Evolutionary conservation across 2,113 vertebrate genomes (phyloP), one percentile per base, ranked within the genome.

Genomic region (Conger conger): DNA sequence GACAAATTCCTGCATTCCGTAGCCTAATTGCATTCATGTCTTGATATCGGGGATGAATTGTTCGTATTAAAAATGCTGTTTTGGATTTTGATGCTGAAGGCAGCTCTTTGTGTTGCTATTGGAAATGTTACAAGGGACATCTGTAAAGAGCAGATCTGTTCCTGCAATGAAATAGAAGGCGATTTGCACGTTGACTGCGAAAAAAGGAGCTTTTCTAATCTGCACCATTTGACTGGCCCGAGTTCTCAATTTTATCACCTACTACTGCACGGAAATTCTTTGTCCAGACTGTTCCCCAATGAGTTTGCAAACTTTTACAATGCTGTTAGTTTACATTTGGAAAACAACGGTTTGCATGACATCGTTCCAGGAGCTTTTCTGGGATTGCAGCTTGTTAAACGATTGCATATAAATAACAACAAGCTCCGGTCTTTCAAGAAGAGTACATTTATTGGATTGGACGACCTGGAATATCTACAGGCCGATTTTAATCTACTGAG

Each of bases 291-390:
- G 87, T 99, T 99, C 93, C 98, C 98, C 92, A 99, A 99, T 93
- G 98, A 99, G 97, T 99, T 99, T 86, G 98, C 98, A 93, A 99
- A 99, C 98, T 99, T 99, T 95, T 99, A 99, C 94, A 99, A 99
- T 92, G 98, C 98, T 3, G 98, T 99, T 91, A 99, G 98, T 94
- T 92, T 99, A 93, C 98, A 99, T 95, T 95, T 99, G 96, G 98
- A 99, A 93, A 99, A 98, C 95, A 99, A 99, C 89, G 98, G 98
- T 87, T 94, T 99, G 95, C 98, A 99, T 91, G 98, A 99, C 92
- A 99, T 99, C 81, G 97, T 99, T 87, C 98, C 98, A 0, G 98
- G 98, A 86, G 97, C 98, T 89, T 99, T 99, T 82, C 94, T 99
- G 91, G 98, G 98, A 85, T 91, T 99, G 95, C 98, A 99, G 97